Percentiles rank a stretch among this genome's conserved stretches.
Evolutionary conservation across 2,113 vertebrate genomes (phyloP).

Genomic region (Panthera tigris): DNA sequence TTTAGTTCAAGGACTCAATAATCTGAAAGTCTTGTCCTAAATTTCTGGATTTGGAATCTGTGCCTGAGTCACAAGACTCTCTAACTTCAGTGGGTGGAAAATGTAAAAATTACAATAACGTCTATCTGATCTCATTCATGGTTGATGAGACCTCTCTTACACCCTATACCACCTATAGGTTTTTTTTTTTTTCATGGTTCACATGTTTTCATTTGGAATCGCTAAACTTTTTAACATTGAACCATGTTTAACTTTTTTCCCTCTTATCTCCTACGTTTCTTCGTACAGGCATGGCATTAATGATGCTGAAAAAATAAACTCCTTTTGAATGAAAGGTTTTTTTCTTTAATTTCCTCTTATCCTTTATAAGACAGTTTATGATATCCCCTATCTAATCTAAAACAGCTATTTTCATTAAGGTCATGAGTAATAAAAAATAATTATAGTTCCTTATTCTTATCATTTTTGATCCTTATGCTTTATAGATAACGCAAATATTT

Average conservation of each 20-base stretch:
- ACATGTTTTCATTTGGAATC: not conserved
- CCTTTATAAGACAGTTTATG: not conserved
- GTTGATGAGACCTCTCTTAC: not conserved
- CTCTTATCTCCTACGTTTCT: not conserved
- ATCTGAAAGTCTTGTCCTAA: conserved; percentile 17
- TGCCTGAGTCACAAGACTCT: not conserved
- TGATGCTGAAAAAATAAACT: not conserved
- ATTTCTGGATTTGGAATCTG: not conserved
- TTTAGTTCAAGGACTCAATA: conserved; percentile 35
- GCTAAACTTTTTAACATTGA: not conserved
- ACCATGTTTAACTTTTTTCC: not conserved
- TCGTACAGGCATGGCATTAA: not conserved
- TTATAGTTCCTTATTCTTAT: not conserved
- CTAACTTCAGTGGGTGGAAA: not conserved
- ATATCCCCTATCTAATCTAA: not conserved
- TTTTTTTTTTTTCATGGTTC: not conserved
- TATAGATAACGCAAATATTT: not conserved
- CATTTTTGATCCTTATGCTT: not conserved
- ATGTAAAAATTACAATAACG: not conserved
- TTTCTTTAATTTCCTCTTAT: not conserved
- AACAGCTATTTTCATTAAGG: not conserved
- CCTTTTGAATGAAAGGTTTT: not conserved
- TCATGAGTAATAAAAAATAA: not conserved
- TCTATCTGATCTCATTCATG: not conserved
- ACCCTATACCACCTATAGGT: not conserved